A percentile compares a stretch with the other conserved stretches of the same genome.
Evolutionary conservation across 2,113 vertebrate genomes (phyloP).

Genomic region (Orthonyx spaldingii): DNA sequence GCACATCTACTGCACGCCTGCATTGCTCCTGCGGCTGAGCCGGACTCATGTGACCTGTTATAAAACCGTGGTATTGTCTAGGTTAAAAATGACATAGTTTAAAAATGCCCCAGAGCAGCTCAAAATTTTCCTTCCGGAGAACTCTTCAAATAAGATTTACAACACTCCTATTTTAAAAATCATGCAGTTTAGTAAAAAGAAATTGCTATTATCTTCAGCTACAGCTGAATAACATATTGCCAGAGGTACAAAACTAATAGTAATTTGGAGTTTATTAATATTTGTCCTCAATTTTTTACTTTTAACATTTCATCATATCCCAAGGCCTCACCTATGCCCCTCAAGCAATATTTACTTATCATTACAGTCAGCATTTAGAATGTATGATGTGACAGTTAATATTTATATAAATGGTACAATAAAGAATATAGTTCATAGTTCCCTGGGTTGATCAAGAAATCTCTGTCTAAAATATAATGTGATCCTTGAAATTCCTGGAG

Average conservation of each 20-base stretch:
- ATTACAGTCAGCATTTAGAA: not conserved
- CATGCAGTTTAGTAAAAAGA: slow-evolving; percentile 9
- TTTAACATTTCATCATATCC: not conserved
- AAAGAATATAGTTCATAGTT: not conserved
- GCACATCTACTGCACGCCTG: not conserved
- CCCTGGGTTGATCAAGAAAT: not conserved
- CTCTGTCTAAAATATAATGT: not conserved
- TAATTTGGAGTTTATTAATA: slow-evolving; percentile 19
- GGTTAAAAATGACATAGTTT: not conserved
- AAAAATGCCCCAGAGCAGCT: slow-evolving; percentile 5
- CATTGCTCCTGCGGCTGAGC: not conserved
- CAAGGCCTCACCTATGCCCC: not conserved
- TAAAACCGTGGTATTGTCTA: slow-evolving; percentile 22
- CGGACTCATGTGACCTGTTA: not conserved
- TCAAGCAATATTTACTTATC: not conserved
- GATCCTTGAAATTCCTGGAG: not conserved
- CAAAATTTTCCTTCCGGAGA: not conserved
- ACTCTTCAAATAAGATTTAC: slow-evolving; percentile 1
- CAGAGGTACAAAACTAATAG: not conserved
- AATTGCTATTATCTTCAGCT: not conserved
- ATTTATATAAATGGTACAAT: not conserved
- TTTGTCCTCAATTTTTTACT: not conserved
- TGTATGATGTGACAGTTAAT: not conserved
- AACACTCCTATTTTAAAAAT: not conserved
- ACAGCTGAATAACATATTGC: not conserved